Base-by-base conservation (phyloP, 2,888 invertebrate genomes). In the Taphrorychus bicolor region DNA sequence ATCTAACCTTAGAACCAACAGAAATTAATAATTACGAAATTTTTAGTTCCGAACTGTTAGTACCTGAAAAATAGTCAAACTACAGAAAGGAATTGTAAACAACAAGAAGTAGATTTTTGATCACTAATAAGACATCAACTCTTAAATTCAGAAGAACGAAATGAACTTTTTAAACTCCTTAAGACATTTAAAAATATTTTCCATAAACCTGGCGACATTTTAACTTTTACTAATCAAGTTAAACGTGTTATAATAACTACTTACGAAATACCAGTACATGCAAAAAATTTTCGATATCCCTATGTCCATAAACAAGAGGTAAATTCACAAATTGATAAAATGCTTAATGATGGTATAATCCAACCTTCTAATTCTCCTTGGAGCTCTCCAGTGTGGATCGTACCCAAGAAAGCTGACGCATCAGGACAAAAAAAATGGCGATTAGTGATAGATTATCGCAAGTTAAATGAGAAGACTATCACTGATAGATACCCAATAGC, bases 401-500 rank as follows among this genome's bases (percentile, higher is more conserved):
- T 75, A 4, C 60, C 60, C 5, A 71, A 71, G 52, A 71, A 73
- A 57, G 2, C 17, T 16, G 72, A 71, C 42, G 61, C 61, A n/a
- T n/a, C n/a, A n/a, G 53, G 61, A 11, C 41, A 61, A 61, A 11
- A 62, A 70, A 74, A 71, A 64, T 72, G 71, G 71, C 42, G 71
- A 48, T n/a, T n/a, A n/a, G 59, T 70, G n/a, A 61, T 67, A 4
- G 71, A 71, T 48, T 72, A 62, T 58, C 32, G 69, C 14, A 66
- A 69, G 22, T 3, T 71, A 1, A 71, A 71, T 51, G 53, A 61
- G 23, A 58, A 51, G 48, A 78, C 78, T 0, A 70, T 76, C 3
- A 73, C 70, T 1, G 79, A 79, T 58, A 49, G 40, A 19, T 73
- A 73, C 21, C 73, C 72, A n/a, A n/a, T n/a, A n/a, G n/a, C n/a